Evolutionary conservation across 2,113 vertebrate species (phyloP), one percentile per base, ranked within the genome.

Genomic region (Chascanopsetta lugubris): DNA sequence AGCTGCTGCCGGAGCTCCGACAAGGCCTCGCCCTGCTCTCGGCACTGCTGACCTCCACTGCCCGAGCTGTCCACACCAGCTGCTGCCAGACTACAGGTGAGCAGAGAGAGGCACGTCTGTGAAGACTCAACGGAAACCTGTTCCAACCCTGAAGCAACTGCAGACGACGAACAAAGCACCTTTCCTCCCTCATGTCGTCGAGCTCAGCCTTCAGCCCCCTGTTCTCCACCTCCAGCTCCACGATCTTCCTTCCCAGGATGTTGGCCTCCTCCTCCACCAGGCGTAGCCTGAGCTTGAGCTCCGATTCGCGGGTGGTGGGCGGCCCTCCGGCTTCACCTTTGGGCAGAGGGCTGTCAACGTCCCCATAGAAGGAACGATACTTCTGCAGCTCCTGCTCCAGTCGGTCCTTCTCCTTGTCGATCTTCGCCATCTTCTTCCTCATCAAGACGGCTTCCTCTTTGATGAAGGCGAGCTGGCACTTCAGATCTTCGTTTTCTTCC

Each of bases 361-460:
- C 97, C 2, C 97, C 97, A 6, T 99, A 99, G 87, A 99, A 98
- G 0, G 95, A 98, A 45, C 96, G 91, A 27, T 99, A 99, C 77
- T 99, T 99, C 74, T 96, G 96, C 36, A 99, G 92, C 86, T 99
- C 97, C 0, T 97, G 95, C 40, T 99, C 97, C 36, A 98, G 93
- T n/a, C 96, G 91, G 87, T 99, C 97, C 77, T 99, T 99, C 71
- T 99, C 97, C 72, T 99, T 99, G 76, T 99, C 97, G 0, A 98
- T 97, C 88, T 98, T 99, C 50, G 97, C 97, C 96, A 99, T 96
- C 87, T 99, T 99, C 84, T 99, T 99, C 69, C 97, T 94, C 97
- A 99, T 99, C 83, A 99, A 70, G 49, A 93, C 87, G 25, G 97
- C 97, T 80, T 99, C 97, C 82, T 99, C 97, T 87, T 97, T 99